These are phyloP conservation scores for Acanthurus lineatus DNA, from an alignment of 2,797 vertebrate genomes.

Conservation along the genomic window DNA sequence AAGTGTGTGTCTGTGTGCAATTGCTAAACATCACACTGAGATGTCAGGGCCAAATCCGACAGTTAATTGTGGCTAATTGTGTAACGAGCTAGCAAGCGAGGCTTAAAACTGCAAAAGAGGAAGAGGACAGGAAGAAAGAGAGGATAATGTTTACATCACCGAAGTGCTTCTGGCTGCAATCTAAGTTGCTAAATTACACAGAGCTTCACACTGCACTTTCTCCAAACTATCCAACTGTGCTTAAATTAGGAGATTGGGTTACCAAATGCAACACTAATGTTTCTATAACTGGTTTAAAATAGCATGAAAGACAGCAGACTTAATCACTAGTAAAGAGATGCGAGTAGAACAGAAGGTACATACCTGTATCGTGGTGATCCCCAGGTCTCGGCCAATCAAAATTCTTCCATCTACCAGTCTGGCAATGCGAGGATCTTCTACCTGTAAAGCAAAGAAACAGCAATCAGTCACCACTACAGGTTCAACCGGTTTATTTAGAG, in stretches of 20 bases:
- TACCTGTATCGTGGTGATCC: constrained; percentile 95
- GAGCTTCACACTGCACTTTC: constrained; percentile 27
- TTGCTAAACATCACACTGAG: constrained; percentile 54
- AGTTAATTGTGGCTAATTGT: constrained; percentile 73
- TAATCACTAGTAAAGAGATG: background rate
- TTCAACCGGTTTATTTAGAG: background rate
- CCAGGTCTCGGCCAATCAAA: constrained; percentile 91
- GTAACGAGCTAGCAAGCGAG: constrained; percentile 48
- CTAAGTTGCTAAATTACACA: constrained; percentile 41
- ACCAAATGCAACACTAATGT: background rate
- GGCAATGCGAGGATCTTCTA: constrained; percentile 92
- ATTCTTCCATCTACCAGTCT: constrained; percentile 89
- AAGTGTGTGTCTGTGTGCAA: constrained; percentile 48
- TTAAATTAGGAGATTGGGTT: background rate
- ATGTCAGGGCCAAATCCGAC: constrained; percentile 69
- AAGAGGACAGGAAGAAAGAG: constrained; percentile 23
- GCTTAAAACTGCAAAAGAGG: constrained; percentile 30
- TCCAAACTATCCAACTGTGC: background rate
- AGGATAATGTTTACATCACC: constrained; percentile 52
- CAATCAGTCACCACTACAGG: background rate
- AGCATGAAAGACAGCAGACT: background rate
- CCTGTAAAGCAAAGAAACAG: constrained; percentile 66
- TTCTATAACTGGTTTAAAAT: background rate
- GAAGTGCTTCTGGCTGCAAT: constrained; percentile 32
- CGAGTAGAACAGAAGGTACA: background rate